These are phyloP conservation scores for Macroteleia sp. DNA, from an alignment of 2,888 invertebrate species.

Conservation along the genomic window DNA sequence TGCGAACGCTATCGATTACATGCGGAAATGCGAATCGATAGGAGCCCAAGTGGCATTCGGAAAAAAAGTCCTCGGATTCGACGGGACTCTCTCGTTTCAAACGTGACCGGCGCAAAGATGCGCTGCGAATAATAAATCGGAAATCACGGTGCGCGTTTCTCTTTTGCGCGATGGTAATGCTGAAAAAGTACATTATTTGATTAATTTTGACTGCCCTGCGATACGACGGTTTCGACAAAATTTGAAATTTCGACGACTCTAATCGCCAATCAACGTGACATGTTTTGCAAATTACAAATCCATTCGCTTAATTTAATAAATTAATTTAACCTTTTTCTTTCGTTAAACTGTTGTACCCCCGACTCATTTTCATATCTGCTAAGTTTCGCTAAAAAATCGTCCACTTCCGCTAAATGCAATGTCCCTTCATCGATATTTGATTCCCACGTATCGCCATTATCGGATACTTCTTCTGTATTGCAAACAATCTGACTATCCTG, in stretches of 20 bases:
- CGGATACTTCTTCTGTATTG: constrained; percentile 47
- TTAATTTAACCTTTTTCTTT: constrained; percentile 83
- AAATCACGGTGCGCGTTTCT: constrained; percentile 49
- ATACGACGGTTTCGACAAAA: too few species aligned
- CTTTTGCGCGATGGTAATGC: constrained; percentile 39
- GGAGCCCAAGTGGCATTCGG: constrained; percentile 8
- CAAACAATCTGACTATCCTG: constrained; percentile 73
- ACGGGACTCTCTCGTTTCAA: constrained; percentile 35
- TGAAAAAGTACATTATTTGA: constrained; percentile 37
- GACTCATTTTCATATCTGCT: constrained; percentile 74
- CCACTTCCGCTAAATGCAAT: constrained; percentile 68
- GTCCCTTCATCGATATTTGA: constrained; percentile 3
- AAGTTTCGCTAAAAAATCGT: constrained; percentile 76
- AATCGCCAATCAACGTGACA: too few species aligned
- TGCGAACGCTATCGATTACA: constrained; percentile 48
- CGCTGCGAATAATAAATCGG: constrained; percentile 52
- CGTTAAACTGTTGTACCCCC: constrained; percentile 78
- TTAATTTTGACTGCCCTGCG: too few species aligned
- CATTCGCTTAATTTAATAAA: too few species aligned
- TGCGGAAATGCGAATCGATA: constrained; percentile 31
- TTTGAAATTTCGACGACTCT: too few species aligned
- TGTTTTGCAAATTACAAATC: too few species aligned
- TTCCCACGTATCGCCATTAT: constrained; percentile 37
- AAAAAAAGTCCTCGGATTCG: constrained; percentile 25
- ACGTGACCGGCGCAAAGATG: constrained; percentile 57